Base-by-base conservation (phyloP, 2,797 vertebrate genomes). In the Sebastes alutus region DNA sequence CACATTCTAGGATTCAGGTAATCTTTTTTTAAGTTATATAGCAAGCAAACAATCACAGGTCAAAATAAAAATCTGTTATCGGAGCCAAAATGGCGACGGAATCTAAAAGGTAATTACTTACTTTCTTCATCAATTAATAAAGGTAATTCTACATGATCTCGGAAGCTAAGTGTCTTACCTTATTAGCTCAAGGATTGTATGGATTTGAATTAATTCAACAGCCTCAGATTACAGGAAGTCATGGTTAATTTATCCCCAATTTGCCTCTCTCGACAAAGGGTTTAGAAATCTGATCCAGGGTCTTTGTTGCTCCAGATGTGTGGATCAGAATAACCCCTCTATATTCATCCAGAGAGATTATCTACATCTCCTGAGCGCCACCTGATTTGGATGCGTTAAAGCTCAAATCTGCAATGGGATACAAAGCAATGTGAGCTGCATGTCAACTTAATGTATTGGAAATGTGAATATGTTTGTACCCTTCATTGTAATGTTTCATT, bases 231-330 rank as follows among this genome's bases (percentile, higher is more conserved):
- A 23, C 23, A 33, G 30, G 22, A 63, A 52, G 75, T 75, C 64
- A 10, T 25, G 46, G 80, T 71, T 68, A 58, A 81, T 79, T 72
- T 55, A 13, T 7, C 12, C 5, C 42, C 14, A 18, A 62, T 88
- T 76, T 66, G 22, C 29, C 9, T 38, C n/a, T 20, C 33, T 67
- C 18, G 4, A 68, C 59, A 64, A 66, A 46, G 2, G 25, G 29
- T 25, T 22, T 13, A 55, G 46, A 56, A 82, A 73, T 62, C 62
- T 82, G 74, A 89, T 87, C 76, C 65, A 5, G 23, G 62, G 42
- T 29, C 70, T 74, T 78, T 75, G 67, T 70, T 66, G 35, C 23
- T 82, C 70, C 80, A 74, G 81, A 90, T 89, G 74, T 89, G 85
- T 23, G 55, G 84, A 75, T 88, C 27, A 78, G 46, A 80, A 22